Evolutionary conservation across 2,888 invertebrate species (phyloP).

Genomic region (Cactoblastis cactorum): DNA sequence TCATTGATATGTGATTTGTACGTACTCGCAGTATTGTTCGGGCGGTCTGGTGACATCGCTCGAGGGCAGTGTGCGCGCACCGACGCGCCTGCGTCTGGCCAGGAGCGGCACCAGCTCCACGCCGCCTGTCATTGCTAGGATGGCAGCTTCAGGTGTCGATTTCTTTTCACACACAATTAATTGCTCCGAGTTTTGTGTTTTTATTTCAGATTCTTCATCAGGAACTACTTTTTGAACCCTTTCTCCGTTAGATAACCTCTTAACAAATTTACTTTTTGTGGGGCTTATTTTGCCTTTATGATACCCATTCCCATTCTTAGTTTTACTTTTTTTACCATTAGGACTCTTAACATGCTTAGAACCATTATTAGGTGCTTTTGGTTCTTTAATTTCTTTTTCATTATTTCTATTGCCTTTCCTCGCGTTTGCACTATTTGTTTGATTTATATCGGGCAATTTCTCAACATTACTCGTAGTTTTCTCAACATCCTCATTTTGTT

Average conservation of each 20-base stretch:
- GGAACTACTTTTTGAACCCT: conserved; percentile 42
- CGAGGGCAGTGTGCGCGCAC: conserved; percentile 68
- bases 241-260: conserved; percentile 55
- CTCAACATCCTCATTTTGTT: conserved; percentile 47
- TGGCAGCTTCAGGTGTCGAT: conserved; percentile 58
- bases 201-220: conserved; percentile 38
- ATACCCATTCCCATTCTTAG: conserved; percentile 21
- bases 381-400: conserved; percentile 27
- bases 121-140: conserved; percentile 80
- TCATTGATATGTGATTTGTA: conserved; percentile 25
- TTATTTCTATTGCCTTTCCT: no score
- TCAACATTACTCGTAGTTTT: conserved; percentile 36
- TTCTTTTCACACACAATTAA: conserved; percentile 40
- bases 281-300: conserved; percentile 38
- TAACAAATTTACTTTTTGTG: conserved; percentile 54
- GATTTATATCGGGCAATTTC: conserved; percentile 57
- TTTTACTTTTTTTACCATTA: not conserved
- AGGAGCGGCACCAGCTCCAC: conserved; percentile 88
- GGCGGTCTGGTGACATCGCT: conserved; percentile 70
- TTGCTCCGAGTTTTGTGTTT: conserved; percentile 19
- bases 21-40: conserved; percentile 65
- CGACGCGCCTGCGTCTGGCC: conserved; percentile 80
- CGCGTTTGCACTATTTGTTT: conserved; percentile 34
- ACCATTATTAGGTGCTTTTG: conserved; percentile 14
- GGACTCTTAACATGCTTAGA: not conserved